phyloP scores from a whole-genome alignment of 2,888 invertebrate species.

The Notocelia uddmanniana region DNA sequence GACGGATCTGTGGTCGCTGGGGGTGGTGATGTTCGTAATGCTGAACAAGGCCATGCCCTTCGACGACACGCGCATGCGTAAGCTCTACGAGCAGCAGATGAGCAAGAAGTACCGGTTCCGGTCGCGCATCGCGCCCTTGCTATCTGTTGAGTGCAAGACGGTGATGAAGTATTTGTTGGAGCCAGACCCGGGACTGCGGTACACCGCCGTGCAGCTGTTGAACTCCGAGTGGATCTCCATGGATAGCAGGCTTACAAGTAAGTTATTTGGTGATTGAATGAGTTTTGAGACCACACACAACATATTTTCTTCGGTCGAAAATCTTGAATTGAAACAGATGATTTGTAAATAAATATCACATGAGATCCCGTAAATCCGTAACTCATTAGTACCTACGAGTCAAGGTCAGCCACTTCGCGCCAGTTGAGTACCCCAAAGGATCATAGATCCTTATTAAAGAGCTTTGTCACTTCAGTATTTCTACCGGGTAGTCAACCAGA shows the following conservation, averaged over 20 bases:
- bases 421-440: no score
- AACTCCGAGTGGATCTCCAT: constrained; percentile 88
- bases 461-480: no score
- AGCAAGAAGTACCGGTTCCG: constrained; percentile 88
- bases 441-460: no score
- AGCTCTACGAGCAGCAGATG: constrained; percentile 88
- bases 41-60: constrained; percentile 94
- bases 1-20: constrained; percentile 93
- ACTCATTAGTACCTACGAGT: no score
- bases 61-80: constrained; percentile 91
- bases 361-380: no score
- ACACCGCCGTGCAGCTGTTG: constrained; percentile 85
- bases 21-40: constrained; percentile 93
- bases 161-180: constrained; percentile 88
- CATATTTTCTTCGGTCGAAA: no score
- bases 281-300: no score
- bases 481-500: no score
- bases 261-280: constrained; percentile 49
- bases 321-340: no score
- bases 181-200: constrained; percentile 87
- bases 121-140: constrained; percentile 84
- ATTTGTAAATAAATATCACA: no score
- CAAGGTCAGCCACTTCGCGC: no score
- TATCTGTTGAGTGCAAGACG: constrained; percentile 87
- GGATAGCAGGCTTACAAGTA: constrained; percentile 87